These are phyloP conservation scores for Gymnocypris eckloni DNA, from an alignment of 2,797 vertebrate species.

Conservation along the genomic window DNA sequence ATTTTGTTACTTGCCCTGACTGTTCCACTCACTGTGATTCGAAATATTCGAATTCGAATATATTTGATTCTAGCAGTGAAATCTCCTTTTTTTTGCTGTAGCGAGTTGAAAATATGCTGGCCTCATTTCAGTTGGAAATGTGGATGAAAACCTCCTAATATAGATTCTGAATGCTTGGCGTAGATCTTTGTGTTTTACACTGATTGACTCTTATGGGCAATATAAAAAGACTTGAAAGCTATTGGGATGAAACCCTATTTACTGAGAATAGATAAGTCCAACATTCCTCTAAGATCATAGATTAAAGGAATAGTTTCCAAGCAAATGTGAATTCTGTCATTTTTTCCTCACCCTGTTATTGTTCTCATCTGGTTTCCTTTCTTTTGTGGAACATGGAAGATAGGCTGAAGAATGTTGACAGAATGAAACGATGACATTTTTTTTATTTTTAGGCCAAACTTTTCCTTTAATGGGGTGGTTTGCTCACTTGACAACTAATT, in stretches of 20 bases:
- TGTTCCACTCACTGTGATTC: background rate
- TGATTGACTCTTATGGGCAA: background rate
- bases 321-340: background rate
- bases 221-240: background rate
- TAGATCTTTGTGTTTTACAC: background rate
- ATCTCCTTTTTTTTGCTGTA: conserved; percentile 1
- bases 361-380: background rate
- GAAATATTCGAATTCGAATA: no score
- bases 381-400: background rate
- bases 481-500: background rate
- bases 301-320: background rate
- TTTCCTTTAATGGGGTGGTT: background rate
- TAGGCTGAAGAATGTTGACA: background rate
- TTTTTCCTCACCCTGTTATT: background rate
- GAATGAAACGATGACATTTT: background rate
- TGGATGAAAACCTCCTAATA: background rate
- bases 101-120: background rate
- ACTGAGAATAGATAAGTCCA: conserved; percentile 9
- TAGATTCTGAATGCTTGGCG: background rate
- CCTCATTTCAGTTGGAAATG: background rate
- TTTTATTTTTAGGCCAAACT: background rate
- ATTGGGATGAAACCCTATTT: conserved; percentile 1
- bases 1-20: background rate
- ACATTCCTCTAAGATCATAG: background rate
- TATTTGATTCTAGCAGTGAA: background rate